Base-by-base conservation (phyloP, 2,888 invertebrate species). In the Autographa pulchrina region DNA sequence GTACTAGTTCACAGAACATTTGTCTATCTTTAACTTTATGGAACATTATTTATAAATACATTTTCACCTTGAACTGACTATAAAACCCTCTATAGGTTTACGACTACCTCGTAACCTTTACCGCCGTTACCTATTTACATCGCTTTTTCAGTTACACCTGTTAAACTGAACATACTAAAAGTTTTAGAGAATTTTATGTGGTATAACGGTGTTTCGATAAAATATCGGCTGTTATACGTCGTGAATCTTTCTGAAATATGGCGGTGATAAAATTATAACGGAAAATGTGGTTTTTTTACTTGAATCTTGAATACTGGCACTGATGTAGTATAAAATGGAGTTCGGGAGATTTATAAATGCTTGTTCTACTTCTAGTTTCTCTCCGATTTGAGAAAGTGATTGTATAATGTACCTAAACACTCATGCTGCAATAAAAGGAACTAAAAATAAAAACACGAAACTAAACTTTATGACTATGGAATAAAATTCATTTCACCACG, bases 61-160 rank as follows among this genome's bases (percentile, higher is more conserved):
- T 56, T 56, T 56, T 56, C 8, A 25, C 54, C 54, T 56, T 20
- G 13, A 56, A 56, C 20, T 56, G 25, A 25, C 54, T 56, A 56
- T 56, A 56, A 56, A 56, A 20, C 54, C 41, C 54, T 56, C 11
- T 54, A 54, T 56, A 56, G 54, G 54, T 56, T 56, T 56, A 56
- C 25, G 25, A 48, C 48, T n/a, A 5, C 20, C 20, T 56, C 54
- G 54, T 56, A 56, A 56, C 54, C 25, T 56, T 25, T 25, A 25
- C 54, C 54, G 54, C 20, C 13, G 25, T 20, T 25, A 56, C 54
- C 54, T 56, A 56, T 56, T 25, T 56, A 56, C 54, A 56, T 56
- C 20, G 54, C 13, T 56, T 56, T 56, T 56, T 56, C 54, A 20
- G 54, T 56, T 56, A 56, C 54, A 25, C 54, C 54, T 20, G 20